Conservation (phyloP, 2,888 invertebrate genomes). For the Anaspis maculata region DNA sequence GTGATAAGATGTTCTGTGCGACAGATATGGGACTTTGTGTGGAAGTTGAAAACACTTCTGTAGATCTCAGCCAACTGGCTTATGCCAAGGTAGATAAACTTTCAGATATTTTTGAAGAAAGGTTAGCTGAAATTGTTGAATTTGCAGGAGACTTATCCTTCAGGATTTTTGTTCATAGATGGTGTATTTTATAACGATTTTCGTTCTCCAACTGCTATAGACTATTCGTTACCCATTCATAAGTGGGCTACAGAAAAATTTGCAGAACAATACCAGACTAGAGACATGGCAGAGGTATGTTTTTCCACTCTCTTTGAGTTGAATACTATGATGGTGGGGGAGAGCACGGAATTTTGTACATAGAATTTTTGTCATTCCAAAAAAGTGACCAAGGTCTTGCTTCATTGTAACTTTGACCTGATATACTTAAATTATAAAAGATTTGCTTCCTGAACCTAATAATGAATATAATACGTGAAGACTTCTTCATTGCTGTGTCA, state of each 20-base stretch:
- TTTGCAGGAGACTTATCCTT: slow-evolving; percentile 54
- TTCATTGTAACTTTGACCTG: too few relatives aligned
- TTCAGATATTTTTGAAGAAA: slow-evolving; percentile 1
- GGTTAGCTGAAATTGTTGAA: slow-evolving; percentile 5
- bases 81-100: slow-evolving; percentile 21
- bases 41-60: slow-evolving; percentile 47
- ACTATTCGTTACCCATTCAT: slow-evolving; percentile 57
- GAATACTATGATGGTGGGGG: too few relatives aligned
- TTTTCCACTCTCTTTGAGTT: too few relatives aligned
- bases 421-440: too few relatives aligned
- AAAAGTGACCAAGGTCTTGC: too few relatives aligned
- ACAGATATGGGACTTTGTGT: slow-evolving; percentile 56
- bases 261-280: slow-evolving; percentile 44
- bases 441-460: too few relatives aligned
- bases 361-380: too few relatives aligned
- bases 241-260: slow-evolving; percentile 51
- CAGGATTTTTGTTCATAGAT: slow-evolving; percentile 71
- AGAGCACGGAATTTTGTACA: too few relatives aligned
- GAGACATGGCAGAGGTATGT: slow-evolving; percentile 47
- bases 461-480: too few relatives aligned
- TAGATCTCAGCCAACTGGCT: slow-evolving; percentile 17
- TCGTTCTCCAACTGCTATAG: slow-evolving; percentile 48
- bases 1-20: slow-evolving; percentile 67
- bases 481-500: too few relatives aligned
- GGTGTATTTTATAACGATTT: slow-evolving; percentile 72